Evolutionary conservation across 2,888 invertebrate species (phyloP), one percentile per base, ranked within the genome.

Genomic region (Trichacis sp.): DNA sequence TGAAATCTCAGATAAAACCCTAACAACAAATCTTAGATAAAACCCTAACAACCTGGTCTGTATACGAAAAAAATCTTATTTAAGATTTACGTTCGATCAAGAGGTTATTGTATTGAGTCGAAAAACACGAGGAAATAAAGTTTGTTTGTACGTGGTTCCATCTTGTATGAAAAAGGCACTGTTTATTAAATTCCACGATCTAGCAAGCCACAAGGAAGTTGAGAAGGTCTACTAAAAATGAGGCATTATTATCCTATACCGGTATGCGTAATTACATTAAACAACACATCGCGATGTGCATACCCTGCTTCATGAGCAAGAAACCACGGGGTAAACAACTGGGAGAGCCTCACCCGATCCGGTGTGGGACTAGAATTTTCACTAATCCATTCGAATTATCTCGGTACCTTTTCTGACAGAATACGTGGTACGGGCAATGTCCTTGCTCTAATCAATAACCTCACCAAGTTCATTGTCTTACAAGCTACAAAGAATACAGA

Each of bases 291-390:
- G 6, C 42, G 1, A 20, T 43, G 5, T 77, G 75, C 51, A 9
- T 75, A 1, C 65, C 73, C 9, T 77, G 75, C 53, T 54, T 69
- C 1, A 18, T 72, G 24, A 65, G 45, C 8, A 74, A 75, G 48
- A 42, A 19, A 8, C 59, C 53, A 20, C 47, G 53, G 8, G 73
- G 74, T 1, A 58, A 53, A 11, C 65, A 60, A 48, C 55, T 49
- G 1, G 72, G 74, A 5, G 56, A 57, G 3, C 46, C 76, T 1
- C 71, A 76, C 30, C 73, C 74, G 9, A 73, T 74, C 18, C 68
- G 70, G 0, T 66, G 68, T 1, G 73, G 70, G 11, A 24, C 9
- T 6, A 38, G 71, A 38, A 73, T 74, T 1, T 76, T 75, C 47
- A 70, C 48, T 0, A 1, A 59, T 75, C 1, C 68, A 75, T 48